These are phyloP conservation scores for Nycteola revayana DNA, from an alignment of 2,888 invertebrate species.

Conservation along the genomic window DNA sequence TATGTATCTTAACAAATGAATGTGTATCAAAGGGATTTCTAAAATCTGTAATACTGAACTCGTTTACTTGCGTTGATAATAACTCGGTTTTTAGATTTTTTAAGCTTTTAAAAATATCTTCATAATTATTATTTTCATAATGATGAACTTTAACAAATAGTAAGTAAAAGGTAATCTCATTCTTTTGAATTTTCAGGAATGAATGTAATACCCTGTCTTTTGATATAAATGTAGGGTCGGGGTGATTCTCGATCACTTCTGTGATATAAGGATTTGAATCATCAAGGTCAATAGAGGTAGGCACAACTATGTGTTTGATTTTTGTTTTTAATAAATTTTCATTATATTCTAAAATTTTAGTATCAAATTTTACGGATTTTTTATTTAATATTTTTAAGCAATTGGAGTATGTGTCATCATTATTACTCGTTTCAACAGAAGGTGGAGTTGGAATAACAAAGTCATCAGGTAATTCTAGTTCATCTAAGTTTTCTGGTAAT, in stretches of 20 bases:
- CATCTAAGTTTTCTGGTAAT: too few relatives aligned
- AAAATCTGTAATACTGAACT: neutral
- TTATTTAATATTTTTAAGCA: neutral
- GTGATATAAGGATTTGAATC: conserved; percentile 29
- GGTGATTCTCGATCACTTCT: conserved; percentile 15
- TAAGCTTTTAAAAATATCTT: conserved; percentile 5
- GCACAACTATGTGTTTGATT: conserved; percentile 16
- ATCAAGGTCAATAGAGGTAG: conserved; percentile 31
- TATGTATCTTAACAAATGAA: neutral
- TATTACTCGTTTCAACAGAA: too few relatives aligned
- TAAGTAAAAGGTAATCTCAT: conserved; percentile 3
- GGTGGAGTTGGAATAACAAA: too few relatives aligned
- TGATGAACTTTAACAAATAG: conserved; percentile 17
- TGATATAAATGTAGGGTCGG: neutral
- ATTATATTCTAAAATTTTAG: conserved; percentile 14
- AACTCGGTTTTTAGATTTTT: neutral
- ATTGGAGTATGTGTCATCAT: neutral
- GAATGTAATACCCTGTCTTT: conserved; percentile 7
- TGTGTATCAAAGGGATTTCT: conserved; percentile 1
- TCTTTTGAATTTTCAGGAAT: neutral
- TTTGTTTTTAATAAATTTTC: conserved; percentile 12
- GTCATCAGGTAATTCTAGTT: too few relatives aligned
- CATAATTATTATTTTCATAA: conserved; percentile 6
- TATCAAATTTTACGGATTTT: conserved; percentile 3
- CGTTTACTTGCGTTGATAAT: neutral